Conservation (phyloP, 2,888 invertebrate species). For the Harpalus rufipes region DNA sequence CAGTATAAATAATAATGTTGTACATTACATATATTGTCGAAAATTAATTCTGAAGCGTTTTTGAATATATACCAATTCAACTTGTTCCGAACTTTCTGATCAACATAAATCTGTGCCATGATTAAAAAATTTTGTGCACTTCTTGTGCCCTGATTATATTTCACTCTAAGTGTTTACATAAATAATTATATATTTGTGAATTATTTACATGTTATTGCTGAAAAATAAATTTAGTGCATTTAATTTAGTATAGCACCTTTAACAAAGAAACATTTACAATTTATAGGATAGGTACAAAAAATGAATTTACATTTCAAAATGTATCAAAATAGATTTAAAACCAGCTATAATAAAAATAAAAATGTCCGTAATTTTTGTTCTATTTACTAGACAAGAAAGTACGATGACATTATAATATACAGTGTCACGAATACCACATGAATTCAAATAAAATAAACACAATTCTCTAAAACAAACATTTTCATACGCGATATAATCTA, state of each 20-base stretch:
- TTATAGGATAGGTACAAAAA: slow-evolving; percentile 28
- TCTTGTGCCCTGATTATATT: slow-evolving; percentile 29
- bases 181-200: slow-evolving; percentile 29
- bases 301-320: slow-evolving; percentile 3
- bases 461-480: neutral
- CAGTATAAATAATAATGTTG: slow-evolving; percentile 18
- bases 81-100: too few species aligned
- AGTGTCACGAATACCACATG: slow-evolving; percentile 25
- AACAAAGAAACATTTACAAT: slow-evolving; percentile 31
- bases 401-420: slow-evolving; percentile 20
- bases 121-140: slow-evolving; percentile 1
- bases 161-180: slow-evolving; percentile 17
- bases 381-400: neutral
- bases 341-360: too few species aligned
- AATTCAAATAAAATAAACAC: neutral
- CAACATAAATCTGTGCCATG: too few species aligned
- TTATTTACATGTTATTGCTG: slow-evolving; percentile 33
- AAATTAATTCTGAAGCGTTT: neutral
- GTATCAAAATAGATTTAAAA: too few species aligned
- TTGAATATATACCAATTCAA: too few species aligned
- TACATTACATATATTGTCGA: slow-evolving; percentile 3
- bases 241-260: slow-evolving; percentile 51
- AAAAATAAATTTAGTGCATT: slow-evolving; percentile 32
- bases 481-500: neutral
- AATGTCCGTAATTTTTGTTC: too few species aligned